Percentiles rank a stretch among this genome's conserved stretches.
phyloP scores from a whole-genome alignment of 2,113 vertebrate genomes.

The Pica pica region DNA sequence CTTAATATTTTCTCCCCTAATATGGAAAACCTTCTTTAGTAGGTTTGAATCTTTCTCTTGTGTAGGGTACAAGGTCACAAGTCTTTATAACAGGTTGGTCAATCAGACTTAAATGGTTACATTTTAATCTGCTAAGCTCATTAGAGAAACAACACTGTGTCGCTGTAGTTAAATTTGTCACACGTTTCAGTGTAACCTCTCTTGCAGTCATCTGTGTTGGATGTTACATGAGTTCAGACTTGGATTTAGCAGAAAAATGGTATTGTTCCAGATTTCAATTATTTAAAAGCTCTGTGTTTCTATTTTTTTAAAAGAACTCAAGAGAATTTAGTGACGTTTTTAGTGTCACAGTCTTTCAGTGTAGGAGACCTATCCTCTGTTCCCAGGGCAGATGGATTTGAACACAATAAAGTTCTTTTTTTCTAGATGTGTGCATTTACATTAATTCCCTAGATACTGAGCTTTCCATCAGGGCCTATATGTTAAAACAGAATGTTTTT shows the following conservation, averaged over 20 bases:
- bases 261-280: background rate
- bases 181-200: background rate
- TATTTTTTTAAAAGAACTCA: background rate
- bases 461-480: background rate
- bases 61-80: background rate
- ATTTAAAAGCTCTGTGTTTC: background rate
- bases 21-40: background rate
- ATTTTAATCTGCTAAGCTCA: constrained; percentile 57
- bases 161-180: background rate
- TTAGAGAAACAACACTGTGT: background rate
- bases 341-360: background rate
- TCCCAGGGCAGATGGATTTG: background rate
- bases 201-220: background rate
- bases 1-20: background rate
- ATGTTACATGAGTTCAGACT: background rate
- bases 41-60: background rate
- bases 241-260: background rate
- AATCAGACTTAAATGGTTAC: constrained; percentile 28
- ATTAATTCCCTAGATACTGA: background rate
- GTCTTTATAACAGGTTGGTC: constrained; percentile 1
- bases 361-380: background rate
- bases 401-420: background rate
- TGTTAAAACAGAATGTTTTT: background rate
- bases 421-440: background rate
- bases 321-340: background rate